Base-by-base conservation (phyloP, 2,888 invertebrate genomes). In the Andricus quercusramuli region DNA sequence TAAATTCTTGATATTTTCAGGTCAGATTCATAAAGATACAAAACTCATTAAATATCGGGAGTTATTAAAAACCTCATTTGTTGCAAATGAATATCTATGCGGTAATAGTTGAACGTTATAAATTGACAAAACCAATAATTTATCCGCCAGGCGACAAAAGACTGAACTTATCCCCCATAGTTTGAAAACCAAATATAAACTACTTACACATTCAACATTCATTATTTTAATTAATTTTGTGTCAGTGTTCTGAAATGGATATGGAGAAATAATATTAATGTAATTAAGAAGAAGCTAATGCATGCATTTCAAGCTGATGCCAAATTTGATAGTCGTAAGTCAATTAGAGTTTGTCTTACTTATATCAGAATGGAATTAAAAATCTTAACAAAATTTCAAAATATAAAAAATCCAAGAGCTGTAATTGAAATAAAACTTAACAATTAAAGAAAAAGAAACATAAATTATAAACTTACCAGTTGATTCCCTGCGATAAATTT, bases 381-480 rank as follows among this genome's bases (percentile, higher is more conserved):
- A 64, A 64, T 25, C 29, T 62, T 25, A 9, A 29, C 4, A 5
- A 64, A 64, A 29, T 6, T 17, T 6, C 15, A 13, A 15, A 62
- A 3, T 6, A 29, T 64, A 17, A 25, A 29, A 25, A 64, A 64
- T 29, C 0, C 64, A 64, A 17, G 29, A 17, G 6, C 22, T 15
- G 15, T 64, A 29, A 6, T 64, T 25, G 22, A 62, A 64, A 22
- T 11, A 59, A 29, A 64, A 64, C 22, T 29, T 44, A 47, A 47
- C 1, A 22, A 15, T 29, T 6, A 68, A 47, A 25, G 25, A 3
- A 9, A 47, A 68, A 0, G 22, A 67, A 67, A 67, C n/a, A 20
- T 41, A 67, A 67, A 67, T 67, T 1, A 67, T 67, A 44, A 67
- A 67, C 67, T 67, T 67, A 68, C 68, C 68, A 68, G 47, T 25